These are phyloP conservation scores for Chlorops oryzae DNA, from an alignment of 1,140 invertebrate genomes.

Conservation along the genomic window DNA sequence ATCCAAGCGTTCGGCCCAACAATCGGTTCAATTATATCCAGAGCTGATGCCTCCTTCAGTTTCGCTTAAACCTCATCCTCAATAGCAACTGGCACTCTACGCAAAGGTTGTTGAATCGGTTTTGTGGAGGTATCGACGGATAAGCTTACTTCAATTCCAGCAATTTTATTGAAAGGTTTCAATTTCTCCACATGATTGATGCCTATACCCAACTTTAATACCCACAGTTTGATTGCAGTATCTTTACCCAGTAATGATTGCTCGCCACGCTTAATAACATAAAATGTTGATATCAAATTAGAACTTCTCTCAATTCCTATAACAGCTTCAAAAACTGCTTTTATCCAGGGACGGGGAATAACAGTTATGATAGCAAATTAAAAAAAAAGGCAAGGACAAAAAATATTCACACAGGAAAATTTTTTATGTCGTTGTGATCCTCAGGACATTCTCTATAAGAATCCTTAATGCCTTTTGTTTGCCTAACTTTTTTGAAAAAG, in stretches of 20 bases:
- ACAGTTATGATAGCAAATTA: no score
- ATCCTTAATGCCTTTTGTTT: no score
- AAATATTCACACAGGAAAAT: no score
- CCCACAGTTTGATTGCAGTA: neutral
- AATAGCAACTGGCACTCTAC: constrained; percentile 9
- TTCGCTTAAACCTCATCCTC: constrained; percentile 2
- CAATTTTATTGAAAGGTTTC: neutral
- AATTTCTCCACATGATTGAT: neutral
- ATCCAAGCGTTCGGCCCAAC: neutral
- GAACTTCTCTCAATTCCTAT: neutral
- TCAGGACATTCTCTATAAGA: no score
- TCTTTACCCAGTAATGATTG: constrained; percentile 1
- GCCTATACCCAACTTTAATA: neutral
- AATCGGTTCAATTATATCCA: constrained; percentile 17
- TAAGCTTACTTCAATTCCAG: neutral
- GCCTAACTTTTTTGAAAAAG: no score
- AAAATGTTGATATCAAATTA: neutral
- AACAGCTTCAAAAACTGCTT: neutral
- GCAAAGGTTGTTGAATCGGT: constrained; percentile 2
- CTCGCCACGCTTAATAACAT: neutral
- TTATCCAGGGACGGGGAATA: no score
- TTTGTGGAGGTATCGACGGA: neutral
- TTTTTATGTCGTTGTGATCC: no score
- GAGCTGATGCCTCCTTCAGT: neutral
- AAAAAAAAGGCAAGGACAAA: no score